Base-by-base conservation (phyloP, 2,888 invertebrate genomes). In the Andrena praecox region DNA sequence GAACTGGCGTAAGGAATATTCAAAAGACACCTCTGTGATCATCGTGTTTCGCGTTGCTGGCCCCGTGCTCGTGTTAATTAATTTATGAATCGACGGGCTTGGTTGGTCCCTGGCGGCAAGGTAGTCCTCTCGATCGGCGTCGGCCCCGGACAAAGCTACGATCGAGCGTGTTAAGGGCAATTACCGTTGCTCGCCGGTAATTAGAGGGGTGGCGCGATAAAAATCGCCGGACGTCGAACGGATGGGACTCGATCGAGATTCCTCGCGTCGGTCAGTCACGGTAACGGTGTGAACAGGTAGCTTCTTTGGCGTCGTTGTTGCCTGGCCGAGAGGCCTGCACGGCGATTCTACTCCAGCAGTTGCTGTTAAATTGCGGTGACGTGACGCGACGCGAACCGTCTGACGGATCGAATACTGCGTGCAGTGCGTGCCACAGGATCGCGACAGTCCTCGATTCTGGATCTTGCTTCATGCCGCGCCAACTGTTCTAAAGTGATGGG, bases 101-200 rank as follows among this genome's bases (percentile, higher is more conserved):
- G 42, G 42, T 35, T 35, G 27, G 27, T 20, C 29, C 12, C 27
- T 29, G 27, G 16, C 6, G 33, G 29, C 27, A 50, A 76, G 16
- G 10, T 35, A 54, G 12, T 24, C n/a, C 33, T 12, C 54, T 56
- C 52, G 31, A 42, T 50, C 52, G 10, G 35, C 42, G 63, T 68
- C 56, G 29, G 24, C 10, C 6, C n/a, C 6, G 29, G 42, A 81
- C 73, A 78, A 74, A 69, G 66, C 12, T 70, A 48, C 78, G 79
- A 63, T 79, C 74, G 52, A 59, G 81, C 77, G 71, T 24, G 75
- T 74, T 66, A 48, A 60, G 29, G 73, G 67, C 85, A 81, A 84
- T 85, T 78, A 81, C 74, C 76, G 73, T 76, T 72, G 56, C 63
- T 67, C 60, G 4, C 42, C n/a, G 81, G 60, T 77, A 81, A 84